Evolutionary conservation across 2,888 invertebrate species (phyloP).

Genomic region (Desoria tigrina): DNA sequence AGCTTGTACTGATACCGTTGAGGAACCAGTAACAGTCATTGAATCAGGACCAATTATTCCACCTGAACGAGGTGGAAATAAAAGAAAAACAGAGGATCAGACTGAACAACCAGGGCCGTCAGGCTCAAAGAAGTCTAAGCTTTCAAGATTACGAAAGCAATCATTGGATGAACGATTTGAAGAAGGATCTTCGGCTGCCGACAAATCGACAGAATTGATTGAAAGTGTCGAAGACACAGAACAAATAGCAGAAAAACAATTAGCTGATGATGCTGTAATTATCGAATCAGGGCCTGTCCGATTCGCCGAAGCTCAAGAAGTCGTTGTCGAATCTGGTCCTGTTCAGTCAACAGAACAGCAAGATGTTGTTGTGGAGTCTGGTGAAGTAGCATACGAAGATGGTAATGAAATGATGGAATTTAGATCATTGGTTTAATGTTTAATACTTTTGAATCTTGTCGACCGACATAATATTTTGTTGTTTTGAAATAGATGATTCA

Average conservation of each 20-base stretch:
- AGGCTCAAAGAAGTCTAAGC: constrained; percentile 2
- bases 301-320: constrained; percentile 10
- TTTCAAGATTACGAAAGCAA: neutral
- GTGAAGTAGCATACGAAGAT: constrained; percentile 16
- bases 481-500: constrained; percentile 42
- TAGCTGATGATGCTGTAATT: neutral
- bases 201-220: neutral
- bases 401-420: constrained; percentile 30
- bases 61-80: constrained; percentile 14
- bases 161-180: neutral
- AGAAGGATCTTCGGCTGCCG: neutral
- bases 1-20: neutral
- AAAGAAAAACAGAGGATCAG: constrained; percentile 22
- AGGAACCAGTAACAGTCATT: constrained; percentile 46
- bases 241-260: neutral
- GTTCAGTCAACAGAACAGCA: constrained; percentile 22
- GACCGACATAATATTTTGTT: no score
- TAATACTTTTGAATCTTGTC: neutral
- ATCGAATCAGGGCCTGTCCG: constrained; percentile 23
- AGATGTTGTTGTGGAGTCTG: constrained; percentile 20
- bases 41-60: constrained; percentile 52
- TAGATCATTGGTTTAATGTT: no score
- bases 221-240: neutral
- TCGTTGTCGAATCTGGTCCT: constrained; percentile 26
- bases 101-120: neutral